A percentile compares a stretch with the other conserved stretches of the same genome.
These are phyloP conservation scores for Thera obeliscata DNA, from an alignment of 2,888 invertebrate genomes.

Conservation along the genomic window DNA sequence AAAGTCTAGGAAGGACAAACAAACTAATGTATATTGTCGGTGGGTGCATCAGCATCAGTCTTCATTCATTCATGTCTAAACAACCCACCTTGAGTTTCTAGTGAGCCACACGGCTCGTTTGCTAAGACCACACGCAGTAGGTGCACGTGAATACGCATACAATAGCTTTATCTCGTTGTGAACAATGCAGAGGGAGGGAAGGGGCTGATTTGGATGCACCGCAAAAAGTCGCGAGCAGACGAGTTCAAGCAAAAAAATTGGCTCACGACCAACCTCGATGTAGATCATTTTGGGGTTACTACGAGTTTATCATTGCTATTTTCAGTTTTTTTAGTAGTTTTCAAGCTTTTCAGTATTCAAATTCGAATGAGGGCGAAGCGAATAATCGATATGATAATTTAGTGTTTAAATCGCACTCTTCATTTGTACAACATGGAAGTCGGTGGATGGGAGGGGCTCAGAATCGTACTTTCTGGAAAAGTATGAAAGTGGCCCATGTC, in stretches of 20 bases:
- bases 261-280: neutral
- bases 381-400: too few species aligned
- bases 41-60: neutral
- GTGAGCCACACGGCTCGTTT: conserved; percentile 27
- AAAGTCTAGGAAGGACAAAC: neutral
- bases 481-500: too few species aligned
- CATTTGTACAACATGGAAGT: too few species aligned
- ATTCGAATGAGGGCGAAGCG: too few species aligned
- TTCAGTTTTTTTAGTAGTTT: neutral
- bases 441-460: too few species aligned
- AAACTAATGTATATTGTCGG: neutral
- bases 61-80: conserved; percentile 8
- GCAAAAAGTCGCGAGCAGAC: conserved; percentile 26
- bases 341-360: too few species aligned
- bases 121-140: conserved; percentile 46
- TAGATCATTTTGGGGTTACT: neutral
- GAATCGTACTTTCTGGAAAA: too few species aligned
- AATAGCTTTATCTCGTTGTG: conserved; percentile 41
- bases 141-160: conserved; percentile 44
- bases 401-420: too few species aligned
- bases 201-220: conserved; percentile 33
- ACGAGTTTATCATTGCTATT: neutral
- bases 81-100: conserved; percentile 4
- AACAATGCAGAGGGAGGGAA: conserved; percentile 37
- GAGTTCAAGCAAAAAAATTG: conserved; percentile 9